Conservation (phyloP, 2,797 vertebrate species). For the Myioborus miniatus region DNA sequence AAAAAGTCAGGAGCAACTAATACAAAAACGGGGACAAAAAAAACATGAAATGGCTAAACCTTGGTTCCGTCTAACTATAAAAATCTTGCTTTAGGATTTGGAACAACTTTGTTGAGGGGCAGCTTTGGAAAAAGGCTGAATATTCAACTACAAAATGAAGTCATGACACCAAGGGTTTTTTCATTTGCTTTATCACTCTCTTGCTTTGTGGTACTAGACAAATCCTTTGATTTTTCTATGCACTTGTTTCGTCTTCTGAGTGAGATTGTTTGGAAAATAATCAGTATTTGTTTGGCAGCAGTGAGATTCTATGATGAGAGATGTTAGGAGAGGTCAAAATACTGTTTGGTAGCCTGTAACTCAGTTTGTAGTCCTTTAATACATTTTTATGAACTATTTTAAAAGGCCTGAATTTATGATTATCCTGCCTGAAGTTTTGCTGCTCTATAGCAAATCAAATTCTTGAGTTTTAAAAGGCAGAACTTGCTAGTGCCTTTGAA, state of each 20-base stretch:
- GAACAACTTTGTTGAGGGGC: not conserved
- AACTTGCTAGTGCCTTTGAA: not conserved
- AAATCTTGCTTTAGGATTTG: not conserved
- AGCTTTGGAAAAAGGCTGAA: not conserved
- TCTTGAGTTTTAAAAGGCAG: constrained; percentile 7
- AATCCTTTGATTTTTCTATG: not conserved
- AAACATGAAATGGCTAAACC: not conserved
- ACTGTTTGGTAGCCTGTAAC: not conserved
- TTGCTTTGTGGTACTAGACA: not conserved
- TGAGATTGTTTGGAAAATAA: not conserved
- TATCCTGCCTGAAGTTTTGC: constrained; percentile 8
- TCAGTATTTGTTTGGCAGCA: not conserved
- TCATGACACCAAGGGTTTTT: not conserved
- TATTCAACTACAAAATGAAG: not conserved
- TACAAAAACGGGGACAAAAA: not conserved
- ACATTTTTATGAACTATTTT: constrained; percentile 11
- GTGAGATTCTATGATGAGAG: not conserved
- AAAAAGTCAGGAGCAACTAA: not conserved
- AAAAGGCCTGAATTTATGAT: not conserved
- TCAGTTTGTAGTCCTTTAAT: not conserved
- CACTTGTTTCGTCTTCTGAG: not conserved
- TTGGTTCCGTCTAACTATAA: not conserved
- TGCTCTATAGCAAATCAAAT: constrained; percentile 16
- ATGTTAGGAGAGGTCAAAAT: not conserved
- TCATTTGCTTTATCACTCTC: not conserved